phyloP scores from a whole-genome alignment of 2,797 vertebrate genomes.

The Agapornis canus region DNA sequence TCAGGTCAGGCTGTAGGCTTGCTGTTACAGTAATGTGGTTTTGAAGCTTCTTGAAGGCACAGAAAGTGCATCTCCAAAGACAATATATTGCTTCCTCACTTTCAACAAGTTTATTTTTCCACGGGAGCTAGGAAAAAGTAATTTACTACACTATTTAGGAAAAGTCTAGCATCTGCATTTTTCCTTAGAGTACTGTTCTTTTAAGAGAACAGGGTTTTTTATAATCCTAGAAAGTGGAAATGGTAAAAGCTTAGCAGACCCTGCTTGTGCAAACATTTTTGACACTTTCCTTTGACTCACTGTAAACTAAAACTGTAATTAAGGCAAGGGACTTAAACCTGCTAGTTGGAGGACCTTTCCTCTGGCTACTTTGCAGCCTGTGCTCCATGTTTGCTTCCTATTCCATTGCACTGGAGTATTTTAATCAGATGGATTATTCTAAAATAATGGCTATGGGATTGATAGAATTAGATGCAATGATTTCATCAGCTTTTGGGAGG shows the following conservation, averaged over 20 bases:
- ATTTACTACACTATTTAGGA: constrained; percentile 36
- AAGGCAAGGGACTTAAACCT: fast-evolving
- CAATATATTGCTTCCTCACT: neutral
- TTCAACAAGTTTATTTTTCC: constrained; percentile 6
- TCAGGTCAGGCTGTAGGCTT: neutral
- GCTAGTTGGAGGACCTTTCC: neutral
- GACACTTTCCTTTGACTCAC: neutral
- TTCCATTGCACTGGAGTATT: fast-evolving
- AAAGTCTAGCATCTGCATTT: neutral
- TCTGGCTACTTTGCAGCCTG: neutral
- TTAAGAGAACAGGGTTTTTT: neutral
- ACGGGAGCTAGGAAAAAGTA: neutral
- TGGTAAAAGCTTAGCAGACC: neutral
- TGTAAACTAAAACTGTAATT: neutral
- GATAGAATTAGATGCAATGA: neutral
- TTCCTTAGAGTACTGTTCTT: neutral
- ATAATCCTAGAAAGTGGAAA: neutral
- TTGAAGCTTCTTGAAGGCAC: neutral
- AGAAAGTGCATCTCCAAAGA: constrained; percentile 3
- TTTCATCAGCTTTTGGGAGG: neutral
- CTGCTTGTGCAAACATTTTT: neutral
- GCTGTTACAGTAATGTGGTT: neutral
- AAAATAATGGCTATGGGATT: neutral
- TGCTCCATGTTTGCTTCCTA: neutral
- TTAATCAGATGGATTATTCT: neutral